Evolutionary conservation across 2,888 invertebrate species (phyloP), one percentile per base, ranked within the genome.

Genomic region (Zonitis immaculata): DNA sequence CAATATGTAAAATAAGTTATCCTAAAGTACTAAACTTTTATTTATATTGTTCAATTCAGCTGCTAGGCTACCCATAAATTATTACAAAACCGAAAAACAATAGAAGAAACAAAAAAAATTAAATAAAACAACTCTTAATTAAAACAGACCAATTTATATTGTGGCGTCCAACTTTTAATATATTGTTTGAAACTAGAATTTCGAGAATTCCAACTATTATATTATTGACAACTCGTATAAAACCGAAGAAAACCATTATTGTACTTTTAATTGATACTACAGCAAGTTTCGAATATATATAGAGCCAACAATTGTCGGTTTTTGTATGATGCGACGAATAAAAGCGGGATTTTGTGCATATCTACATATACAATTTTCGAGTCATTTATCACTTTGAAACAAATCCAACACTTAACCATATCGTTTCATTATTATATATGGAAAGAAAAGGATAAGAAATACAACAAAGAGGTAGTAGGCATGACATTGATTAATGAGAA

Each of bases 401-500:
- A 62, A 62, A 62, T 64, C 58, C 57, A 44, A 49, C 57, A 55
- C 52, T 58, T 55, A 55, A 55, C 54, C 52, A 25, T n/a, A n/a
- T n/a, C n/a, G n/a, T n/a, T n/a, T n/a, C n/a, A n/a, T n/a, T n/a
- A n/a, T n/a, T n/a, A n/a, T n/a, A n/a, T n/a, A n/a, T n/a, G n/a
- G n/a, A n/a, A n/a, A n/a, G n/a, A n/a, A n/a, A n/a, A n/a, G n/a
- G n/a, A n/a, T n/a, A n/a, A n/a, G n/a, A n/a, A n/a, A n/a, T n/a
- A n/a, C n/a, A n/a, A n/a, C n/a, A n/a, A n/a, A n/a, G n/a, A n/a
- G n/a, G n/a, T n/a, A n/a, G n/a, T n/a, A n/a, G n/a, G n/a, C n/a
- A 51, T 50, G 66, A 68, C 66, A 63, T 61, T 67, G 68, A 69
- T 69, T 67, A 69, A 69, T 67, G 67, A 63, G 61, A 57, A 58